Evolutionary conservation across 64 coral and sea anemone species (phyloP).

Genomic region (Catalaphyllia jardinei): DNA sequence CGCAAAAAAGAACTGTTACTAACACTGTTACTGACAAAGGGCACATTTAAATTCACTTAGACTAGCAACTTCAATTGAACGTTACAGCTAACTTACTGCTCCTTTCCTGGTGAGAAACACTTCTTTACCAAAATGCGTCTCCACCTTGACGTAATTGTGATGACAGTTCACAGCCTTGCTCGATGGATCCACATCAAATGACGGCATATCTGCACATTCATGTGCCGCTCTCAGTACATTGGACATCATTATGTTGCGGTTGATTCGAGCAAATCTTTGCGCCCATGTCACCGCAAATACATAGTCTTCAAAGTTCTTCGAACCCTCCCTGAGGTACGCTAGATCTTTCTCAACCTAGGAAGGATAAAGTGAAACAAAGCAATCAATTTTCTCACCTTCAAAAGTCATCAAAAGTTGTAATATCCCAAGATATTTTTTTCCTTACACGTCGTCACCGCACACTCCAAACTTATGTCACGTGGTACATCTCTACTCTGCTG

Average conservation of each 20-base stretch:
- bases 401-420: constrained; percentile 15
- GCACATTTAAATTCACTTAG: too few species aligned
- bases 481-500: too few species aligned
- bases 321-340: constrained; percentile 79
- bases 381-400: constrained; percentile 15
- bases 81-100: constrained; percentile 49
- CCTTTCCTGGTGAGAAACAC: constrained; percentile 89
- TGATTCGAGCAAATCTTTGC: constrained; percentile 76
- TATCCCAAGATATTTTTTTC: too few species aligned
- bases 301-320: constrained; percentile 76
- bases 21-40: too few species aligned
- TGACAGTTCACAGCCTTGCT: constrained; percentile 90
- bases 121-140: constrained; percentile 81
- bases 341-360: constrained; percentile 72
- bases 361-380: background rate
- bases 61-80: too few species aligned
- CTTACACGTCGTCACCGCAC: too few species aligned
- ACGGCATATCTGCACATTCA: constrained; percentile 38
- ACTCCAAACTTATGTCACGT: too few species aligned
- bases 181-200: constrained; percentile 54
- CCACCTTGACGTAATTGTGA: constrained; percentile 90
- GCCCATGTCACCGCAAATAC: constrained; percentile 85
- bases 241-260: constrained; percentile 84
- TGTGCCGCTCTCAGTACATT: constrained; percentile 59
- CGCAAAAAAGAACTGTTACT: too few species aligned